A percentile compares a stretch with the other conserved stretches of the same genome.
Evolutionary conservation across 2,888 invertebrate genomes (phyloP).

Genomic region (Endomychus coccineus): DNA sequence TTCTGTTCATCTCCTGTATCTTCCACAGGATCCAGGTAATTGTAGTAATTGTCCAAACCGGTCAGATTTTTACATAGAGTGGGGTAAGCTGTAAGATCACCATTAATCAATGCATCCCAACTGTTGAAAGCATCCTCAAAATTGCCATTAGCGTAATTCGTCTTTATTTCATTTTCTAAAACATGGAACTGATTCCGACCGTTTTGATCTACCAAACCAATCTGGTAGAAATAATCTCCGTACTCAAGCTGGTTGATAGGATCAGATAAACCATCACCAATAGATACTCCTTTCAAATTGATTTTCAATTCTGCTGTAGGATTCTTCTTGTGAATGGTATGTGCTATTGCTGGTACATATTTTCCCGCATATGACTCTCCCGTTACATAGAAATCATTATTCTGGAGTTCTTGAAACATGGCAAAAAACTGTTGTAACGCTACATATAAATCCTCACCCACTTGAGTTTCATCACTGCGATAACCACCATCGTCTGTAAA

Average conservation of each 20-base stretch:
- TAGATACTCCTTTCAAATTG: constrained; percentile 57
- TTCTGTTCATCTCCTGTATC: constrained; percentile 2
- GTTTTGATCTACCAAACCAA: constrained; percentile 57
- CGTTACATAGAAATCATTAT: constrained; percentile 69
- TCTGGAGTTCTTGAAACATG: constrained; percentile 62
- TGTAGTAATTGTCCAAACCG: constrained; percentile 63
- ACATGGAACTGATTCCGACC: constrained; percentile 25
- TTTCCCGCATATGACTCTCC: constrained; percentile 75
- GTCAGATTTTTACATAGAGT: constrained; percentile 60
- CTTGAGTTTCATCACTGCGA: constrained; percentile 63
- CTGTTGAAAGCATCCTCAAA: constrained; percentile 29
- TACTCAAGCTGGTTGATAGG: constrained; percentile 64
- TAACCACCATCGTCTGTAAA: constrained; percentile 73
- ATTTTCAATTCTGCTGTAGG: constrained; percentile 49
- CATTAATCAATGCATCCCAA: constrained; percentile 52
- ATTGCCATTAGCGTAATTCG: constrained; percentile 28
- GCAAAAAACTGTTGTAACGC: constrained; percentile 70
- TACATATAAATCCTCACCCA: constrained; percentile 66
- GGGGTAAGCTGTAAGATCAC: constrained; percentile 49
- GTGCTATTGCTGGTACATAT: constrained; percentile 68
- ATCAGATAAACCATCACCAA: constrained; percentile 68
- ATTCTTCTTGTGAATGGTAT: constrained; percentile 61
- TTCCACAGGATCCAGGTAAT: constrained; percentile 54
- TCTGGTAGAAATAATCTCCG: constrained; percentile 64
- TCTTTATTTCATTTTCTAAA: constrained; percentile 21